phyloP scores from a whole-genome alignment of 2,888 invertebrate genomes.

The Villa cingulata region DNA sequence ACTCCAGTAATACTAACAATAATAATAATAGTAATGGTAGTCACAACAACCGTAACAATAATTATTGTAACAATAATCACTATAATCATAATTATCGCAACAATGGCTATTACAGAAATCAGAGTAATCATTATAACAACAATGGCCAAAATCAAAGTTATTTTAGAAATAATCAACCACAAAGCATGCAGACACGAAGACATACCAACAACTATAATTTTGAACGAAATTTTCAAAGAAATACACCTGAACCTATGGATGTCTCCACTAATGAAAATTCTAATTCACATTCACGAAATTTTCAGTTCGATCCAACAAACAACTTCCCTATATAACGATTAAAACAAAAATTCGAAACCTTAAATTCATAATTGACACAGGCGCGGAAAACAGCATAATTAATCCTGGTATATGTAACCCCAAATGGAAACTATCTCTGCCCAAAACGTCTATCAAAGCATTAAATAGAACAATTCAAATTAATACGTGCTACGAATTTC shows the following conservation, averaged over 20 bases:
- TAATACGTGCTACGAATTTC: background rate
- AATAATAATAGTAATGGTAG: background rate
- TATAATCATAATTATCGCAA: background rate
- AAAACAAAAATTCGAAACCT: background rate
- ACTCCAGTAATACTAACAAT: background rate
- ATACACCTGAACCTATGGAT: background rate
- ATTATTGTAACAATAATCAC: background rate
- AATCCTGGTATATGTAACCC: background rate
- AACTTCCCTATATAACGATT: background rate
- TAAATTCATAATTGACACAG: conserved; percentile 3
- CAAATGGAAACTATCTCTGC: conserved; percentile 4
- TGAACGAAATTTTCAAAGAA: background rate
- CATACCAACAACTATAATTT: background rate
- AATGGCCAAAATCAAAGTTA: background rate
- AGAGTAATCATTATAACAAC: background rate
- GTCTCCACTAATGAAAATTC: background rate
- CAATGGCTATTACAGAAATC: background rate
- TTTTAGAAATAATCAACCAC: background rate
- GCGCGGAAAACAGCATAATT: conserved; percentile 6
- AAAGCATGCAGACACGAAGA: background rate
- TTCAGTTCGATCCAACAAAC: background rate
- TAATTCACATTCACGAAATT: background rate
- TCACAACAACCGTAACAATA: background rate
- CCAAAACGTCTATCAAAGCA: background rate
- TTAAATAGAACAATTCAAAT: background rate